phyloP scores from a whole-genome alignment of 53 echinoderm and acorn worm genomes.

The Paracentrotus lividus region DNA sequence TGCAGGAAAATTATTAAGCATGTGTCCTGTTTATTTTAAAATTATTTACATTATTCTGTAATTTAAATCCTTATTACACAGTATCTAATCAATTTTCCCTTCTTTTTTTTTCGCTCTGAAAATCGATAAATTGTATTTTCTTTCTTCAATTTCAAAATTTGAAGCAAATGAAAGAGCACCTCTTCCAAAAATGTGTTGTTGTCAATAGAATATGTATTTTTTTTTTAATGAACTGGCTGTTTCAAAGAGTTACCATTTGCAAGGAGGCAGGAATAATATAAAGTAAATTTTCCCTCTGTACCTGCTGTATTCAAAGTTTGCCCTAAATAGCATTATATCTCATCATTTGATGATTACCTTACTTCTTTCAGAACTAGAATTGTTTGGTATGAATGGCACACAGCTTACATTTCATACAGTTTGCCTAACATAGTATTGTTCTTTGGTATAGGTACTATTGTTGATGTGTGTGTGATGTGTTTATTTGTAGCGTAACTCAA shows the following conservation, averaged over 20 bases:
- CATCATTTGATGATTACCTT: not conserved
- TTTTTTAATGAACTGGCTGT: not conserved
- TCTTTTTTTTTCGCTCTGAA: not conserved
- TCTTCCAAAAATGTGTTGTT: not conserved
- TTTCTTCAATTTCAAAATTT: not conserved
- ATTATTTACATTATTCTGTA: not conserved
- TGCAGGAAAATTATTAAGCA: not conserved
- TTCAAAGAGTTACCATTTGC: not conserved
- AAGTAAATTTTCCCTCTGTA: not conserved
- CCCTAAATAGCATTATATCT: not conserved
- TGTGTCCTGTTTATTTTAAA: not conserved
- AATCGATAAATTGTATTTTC: not conserved
- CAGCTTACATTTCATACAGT: not conserved
- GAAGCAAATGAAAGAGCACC: not conserved
- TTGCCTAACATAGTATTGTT: not conserved
- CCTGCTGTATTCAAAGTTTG: not conserved
- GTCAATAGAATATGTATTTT: too few species aligned
- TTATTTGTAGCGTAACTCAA: not conserved
- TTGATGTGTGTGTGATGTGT: constrained; percentile 13
- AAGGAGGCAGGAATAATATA: not conserved
- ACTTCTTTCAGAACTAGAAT: not conserved
- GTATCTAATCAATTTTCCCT: not conserved
- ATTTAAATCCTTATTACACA: too few species aligned
- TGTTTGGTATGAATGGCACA: not conserved
- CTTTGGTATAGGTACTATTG: not conserved